Percentiles rank a stretch among this genome's conserved stretches.
These are phyloP conservation scores for Ceyx erithaca DNA, from an alignment of 2,797 vertebrate species.

Conservation along the genomic window DNA sequence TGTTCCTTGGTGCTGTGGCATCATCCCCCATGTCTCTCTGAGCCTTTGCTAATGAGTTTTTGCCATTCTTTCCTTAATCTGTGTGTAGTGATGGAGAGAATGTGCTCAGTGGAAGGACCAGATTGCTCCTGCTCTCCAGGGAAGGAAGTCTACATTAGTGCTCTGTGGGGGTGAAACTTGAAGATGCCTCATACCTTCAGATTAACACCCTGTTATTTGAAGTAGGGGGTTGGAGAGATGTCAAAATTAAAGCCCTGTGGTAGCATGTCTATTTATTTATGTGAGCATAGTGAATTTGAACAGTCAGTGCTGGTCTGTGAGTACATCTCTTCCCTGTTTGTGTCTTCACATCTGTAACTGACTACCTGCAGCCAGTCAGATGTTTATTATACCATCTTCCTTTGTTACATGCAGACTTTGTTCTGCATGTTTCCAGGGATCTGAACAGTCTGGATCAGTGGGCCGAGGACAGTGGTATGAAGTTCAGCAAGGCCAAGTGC, in stretches of 20 bases:
- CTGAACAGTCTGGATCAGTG: not conserved
- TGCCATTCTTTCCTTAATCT: not conserved
- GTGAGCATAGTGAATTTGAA: not conserved
- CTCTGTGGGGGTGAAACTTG: not conserved
- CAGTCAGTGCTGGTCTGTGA: not conserved
- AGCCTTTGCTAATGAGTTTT: not conserved
- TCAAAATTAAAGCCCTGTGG: not conserved
- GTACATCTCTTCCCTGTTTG: not conserved
- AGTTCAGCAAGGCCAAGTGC: not conserved
- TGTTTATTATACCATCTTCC: not conserved
- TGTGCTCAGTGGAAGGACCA: not conserved
- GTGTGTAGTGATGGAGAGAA: not conserved
- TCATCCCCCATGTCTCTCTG: not conserved
- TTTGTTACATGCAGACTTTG: not conserved
- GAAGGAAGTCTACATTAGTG: not conserved
- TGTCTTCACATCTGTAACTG: not conserved
- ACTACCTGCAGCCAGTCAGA: not conserved
- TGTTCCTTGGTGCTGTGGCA: not conserved
- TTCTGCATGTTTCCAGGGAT: not conserved
- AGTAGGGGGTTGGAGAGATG: not conserved
- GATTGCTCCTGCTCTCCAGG: not conserved
- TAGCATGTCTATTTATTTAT: not conserved
- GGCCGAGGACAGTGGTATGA: not conserved
- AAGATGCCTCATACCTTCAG: not conserved
- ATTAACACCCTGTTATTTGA: not conserved